Conservation (phyloP, 2,113 vertebrate genomes). For the Geococcyx californianus region DNA sequence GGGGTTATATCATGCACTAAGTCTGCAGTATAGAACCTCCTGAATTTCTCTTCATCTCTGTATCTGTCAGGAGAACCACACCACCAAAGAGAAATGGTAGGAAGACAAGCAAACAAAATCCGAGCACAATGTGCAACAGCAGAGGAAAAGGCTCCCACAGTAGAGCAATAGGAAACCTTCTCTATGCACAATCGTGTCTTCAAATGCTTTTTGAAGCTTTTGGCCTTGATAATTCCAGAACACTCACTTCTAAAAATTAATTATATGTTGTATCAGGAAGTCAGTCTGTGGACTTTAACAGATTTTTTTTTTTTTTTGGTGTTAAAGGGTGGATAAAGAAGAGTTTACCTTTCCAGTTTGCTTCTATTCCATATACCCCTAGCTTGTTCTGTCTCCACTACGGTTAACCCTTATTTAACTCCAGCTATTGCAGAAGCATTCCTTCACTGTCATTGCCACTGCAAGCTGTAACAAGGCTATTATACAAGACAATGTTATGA, state of each 20-base stretch:
- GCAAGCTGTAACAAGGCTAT: background rate
- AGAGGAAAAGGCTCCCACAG: background rate
- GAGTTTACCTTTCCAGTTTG: background rate
- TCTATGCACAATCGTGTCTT: fast-evolving
- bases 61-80: background rate
- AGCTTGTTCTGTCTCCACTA: background rate
- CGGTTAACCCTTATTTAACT: background rate
- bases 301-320: background rate
- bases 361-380: background rate
- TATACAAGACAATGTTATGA: background rate
- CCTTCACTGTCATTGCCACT: background rate
- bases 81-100: background rate
- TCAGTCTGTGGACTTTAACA: background rate
- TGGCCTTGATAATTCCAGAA: background rate
- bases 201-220: background rate
- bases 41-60: background rate
- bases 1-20: background rate
- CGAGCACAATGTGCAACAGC: background rate
- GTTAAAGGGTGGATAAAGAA: background rate
- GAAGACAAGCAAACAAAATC: background rate
- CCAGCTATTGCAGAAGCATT: background rate
- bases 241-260: background rate
- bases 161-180: background rate
- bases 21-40: background rate
- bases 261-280: background rate